Evolutionary conservation across 2,888 invertebrate species (phyloP), one percentile per base, ranked within the genome.

Genomic region (Oscheius sp.): DNA sequence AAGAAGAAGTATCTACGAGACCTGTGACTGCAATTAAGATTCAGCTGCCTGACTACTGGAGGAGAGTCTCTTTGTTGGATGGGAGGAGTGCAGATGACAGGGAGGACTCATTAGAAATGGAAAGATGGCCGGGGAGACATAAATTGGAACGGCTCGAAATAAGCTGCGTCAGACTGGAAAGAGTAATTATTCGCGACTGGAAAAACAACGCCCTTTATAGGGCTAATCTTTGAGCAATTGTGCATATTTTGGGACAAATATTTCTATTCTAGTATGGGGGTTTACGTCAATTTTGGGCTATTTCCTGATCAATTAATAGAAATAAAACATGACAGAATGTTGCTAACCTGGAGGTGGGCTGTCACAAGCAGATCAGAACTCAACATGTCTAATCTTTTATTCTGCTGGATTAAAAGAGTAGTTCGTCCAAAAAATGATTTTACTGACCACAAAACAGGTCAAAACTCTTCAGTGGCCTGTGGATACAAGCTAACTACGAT

Each of bases 1-100:
- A 51, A 51, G 53, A 13, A 32, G 55, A 21, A 55, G 55, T 55
- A 21, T 21, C 29, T 21, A 9, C 29, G 13, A 55, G 21, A 29
- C 29, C 37, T 10, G 33, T 7, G 55, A n/a, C 68, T 33, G 53
- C 55, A 53, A 68, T 68, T 68, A 68, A 53, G 68, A 68, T 68
- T 68, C 68, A 10, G 66, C 66, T 35, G 53, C 33, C 68, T 55
- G 68, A 68, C 53, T 51, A 55, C 51, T 50, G 53, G 53, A 11
- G 11, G 11, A 53, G 53, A 42, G 42, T 42, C 42, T 42, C 42
- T 42, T 42, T 42, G 42, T 42, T 42, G 7, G 21, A 21, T 21
- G 21, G 21, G 42, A 42, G 42, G 42, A 42, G 42, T 42, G 42
- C 42, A 42, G 53, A 53, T n/a, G 53, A 29, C n/a, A 29, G 53